A percentile compares a stretch with the other conserved stretches of the same genome.
Conservation (phyloP, 2,888 invertebrate species). For the Platypus cylindrus region DNA sequence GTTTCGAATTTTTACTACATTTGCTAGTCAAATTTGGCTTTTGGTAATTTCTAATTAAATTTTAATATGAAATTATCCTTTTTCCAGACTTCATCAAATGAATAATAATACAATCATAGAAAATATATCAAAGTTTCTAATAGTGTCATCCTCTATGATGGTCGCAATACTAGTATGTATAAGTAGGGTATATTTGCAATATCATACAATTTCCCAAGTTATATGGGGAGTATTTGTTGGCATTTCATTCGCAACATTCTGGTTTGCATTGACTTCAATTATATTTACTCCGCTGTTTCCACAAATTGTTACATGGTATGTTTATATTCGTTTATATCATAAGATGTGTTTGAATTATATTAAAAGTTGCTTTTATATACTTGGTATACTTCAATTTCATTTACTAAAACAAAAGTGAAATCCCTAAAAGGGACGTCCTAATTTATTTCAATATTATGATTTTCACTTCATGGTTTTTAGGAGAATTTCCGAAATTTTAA, state of each 20-base stretch:
- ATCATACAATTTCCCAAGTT: conserved; percentile 75
- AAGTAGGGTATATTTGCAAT: conserved; percentile 72
- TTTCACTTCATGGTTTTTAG: conserved; percentile 36
- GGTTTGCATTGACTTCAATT: conserved; percentile 72
- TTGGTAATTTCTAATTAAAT: neutral
- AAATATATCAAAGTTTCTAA: conserved; percentile 56
- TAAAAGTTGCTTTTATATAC: no score
- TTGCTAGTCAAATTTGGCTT: conserved; percentile 2
- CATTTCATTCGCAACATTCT: conserved; percentile 56
- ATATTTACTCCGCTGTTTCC: conserved; percentile 77
- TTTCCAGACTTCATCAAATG: conserved; percentile 65
- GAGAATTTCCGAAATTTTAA: conserved; percentile 71
- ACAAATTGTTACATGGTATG: conserved; percentile 72
- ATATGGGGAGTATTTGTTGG: conserved; percentile 67
- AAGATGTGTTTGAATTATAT: no score
- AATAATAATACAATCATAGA: conserved; percentile 68
- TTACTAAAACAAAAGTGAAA: no score
- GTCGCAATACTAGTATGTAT: conserved; percentile 50
- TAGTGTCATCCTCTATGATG: conserved; percentile 47
- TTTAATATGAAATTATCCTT: conserved; percentile 2
- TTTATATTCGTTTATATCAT: no score
- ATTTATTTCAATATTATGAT: no score
- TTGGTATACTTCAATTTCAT: no score
- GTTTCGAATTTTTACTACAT: conserved; percentile 3
- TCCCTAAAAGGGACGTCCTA: no score